Base-by-base conservation (phyloP, 1,140 invertebrate genomes). In the Doryteuthis pealeii region DNA sequence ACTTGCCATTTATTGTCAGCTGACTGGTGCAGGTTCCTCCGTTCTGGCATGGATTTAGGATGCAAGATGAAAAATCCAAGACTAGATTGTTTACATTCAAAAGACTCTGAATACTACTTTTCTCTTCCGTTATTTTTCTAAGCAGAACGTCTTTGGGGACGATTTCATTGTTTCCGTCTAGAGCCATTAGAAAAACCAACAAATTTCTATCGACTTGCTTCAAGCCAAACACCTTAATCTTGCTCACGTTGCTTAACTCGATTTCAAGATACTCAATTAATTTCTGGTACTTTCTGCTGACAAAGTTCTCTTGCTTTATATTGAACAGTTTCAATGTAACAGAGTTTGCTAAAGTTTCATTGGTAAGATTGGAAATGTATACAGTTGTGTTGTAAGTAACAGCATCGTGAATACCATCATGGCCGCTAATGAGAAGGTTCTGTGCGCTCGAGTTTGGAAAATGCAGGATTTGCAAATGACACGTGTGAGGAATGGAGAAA, bases 331-430 rank as follows among this genome's bases (percentile, higher is more conserved):
- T 90, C 18, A 96, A 83, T 0, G 93, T 93, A 1, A 96, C 88
- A 18, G 94, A 94, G 84, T 96, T 93, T 68, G 93, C 92, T 14
- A 98, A 89, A 0, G 94, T 96, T 14, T 86, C 83, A 83, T 96
- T 96, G 76, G 92, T 91, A 82, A 96, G 95, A 22, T 90, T 90
- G 45, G 93, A 88, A 81, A 96, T 95, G 84, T 94, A 92, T 0
- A 97, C 91, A 3, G 92, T 92, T 1, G 96, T 92, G 31, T 92
- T 93, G 8, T 95, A 97, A 28, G 92, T 88, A 0, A 97, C 96
- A 86, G 95, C 92, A 14, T 90, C 89, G 83, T 96, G 95, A 69
- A 91, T 91, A 2, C 96, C 96, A 88, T 99, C 96, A 85, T 94
- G 96, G 2, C 95, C 95, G 8, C 92, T 92, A 0, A 97, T 91